These are phyloP conservation scores for Porites lutea DNA, from an alignment of 64 coral and sea anemone species.

Conservation along the genomic window DNA sequence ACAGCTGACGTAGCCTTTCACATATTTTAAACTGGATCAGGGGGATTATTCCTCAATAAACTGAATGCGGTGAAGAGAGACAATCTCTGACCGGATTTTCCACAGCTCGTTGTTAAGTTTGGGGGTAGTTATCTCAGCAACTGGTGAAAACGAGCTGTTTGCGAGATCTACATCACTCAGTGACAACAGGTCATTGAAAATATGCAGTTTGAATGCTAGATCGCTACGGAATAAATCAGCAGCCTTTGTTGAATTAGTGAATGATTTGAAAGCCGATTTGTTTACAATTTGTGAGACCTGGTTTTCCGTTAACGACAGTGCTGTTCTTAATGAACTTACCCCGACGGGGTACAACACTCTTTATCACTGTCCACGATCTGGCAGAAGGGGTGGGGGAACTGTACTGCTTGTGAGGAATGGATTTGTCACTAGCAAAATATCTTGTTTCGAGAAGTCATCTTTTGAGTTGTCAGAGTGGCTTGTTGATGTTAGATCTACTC, in stretches of 20 bases:
- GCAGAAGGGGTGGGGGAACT: conserved; percentile 54
- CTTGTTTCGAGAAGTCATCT: conserved; percentile 60
- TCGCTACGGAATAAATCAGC: conserved; percentile 36
- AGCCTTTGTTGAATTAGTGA: conserved; percentile 28
- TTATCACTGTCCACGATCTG: conserved; percentile 51
- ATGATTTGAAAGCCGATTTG: conserved; percentile 20
- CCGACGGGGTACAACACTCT: conserved; percentile 58
- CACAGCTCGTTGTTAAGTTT: too few species aligned
- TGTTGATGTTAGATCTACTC: conserved; percentile 2
- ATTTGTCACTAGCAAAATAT: conserved; percentile 47
- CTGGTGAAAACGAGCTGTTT: too few species aligned
- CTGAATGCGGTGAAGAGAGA: too few species aligned
- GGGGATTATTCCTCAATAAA: too few species aligned
- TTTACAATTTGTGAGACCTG: conserved; percentile 24
- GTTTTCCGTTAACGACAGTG: conserved; percentile 39
- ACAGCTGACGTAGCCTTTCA: too few species aligned
- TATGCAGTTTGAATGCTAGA: conserved; percentile 51
- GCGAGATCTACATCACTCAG: neutral
- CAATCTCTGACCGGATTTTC: too few species aligned
- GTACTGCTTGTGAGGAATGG: conserved; percentile 58
- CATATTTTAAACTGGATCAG: too few species aligned
- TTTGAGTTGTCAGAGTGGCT: conserved; percentile 79
- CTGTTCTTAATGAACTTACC: conserved; percentile 42
- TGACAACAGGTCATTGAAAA: conserved; percentile 35
- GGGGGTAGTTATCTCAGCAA: too few species aligned